Conservation (phyloP, 2,113 vertebrate species). For the Bucco capensis region DNA sequence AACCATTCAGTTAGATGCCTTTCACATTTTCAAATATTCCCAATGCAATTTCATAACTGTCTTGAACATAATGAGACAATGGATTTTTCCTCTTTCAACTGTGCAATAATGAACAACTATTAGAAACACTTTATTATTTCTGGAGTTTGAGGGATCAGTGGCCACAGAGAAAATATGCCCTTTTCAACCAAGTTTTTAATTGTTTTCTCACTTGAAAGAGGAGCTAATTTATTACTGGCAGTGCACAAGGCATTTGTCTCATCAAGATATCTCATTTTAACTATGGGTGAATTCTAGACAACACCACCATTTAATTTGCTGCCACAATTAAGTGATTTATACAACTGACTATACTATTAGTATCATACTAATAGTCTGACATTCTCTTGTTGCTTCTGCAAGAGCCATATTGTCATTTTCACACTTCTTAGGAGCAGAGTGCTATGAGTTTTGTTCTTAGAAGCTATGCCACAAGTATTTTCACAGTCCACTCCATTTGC, state of each 20-base stretch:
- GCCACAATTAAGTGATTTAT: slow-evolving; percentile 59
- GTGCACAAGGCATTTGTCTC: slow-evolving; percentile 39
- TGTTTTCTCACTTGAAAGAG: slow-evolving; percentile 62
- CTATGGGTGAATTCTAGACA: slow-evolving; percentile 25
- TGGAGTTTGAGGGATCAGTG: slow-evolving; percentile 51
- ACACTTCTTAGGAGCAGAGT: background rate
- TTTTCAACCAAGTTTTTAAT: slow-evolving; percentile 62
- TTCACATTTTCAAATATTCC: slow-evolving; percentile 45
- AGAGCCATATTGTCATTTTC: background rate
- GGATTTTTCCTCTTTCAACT: slow-evolving; percentile 51
- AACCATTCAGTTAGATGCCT: slow-evolving; percentile 28
- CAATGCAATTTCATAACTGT: slow-evolving; percentile 21
- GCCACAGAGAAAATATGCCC: slow-evolving; percentile 56
- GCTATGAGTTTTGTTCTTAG: background rate
- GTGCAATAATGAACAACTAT: slow-evolving; percentile 55
- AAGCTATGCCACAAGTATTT: background rate
- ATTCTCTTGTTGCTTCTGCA: background rate
- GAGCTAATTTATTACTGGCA: slow-evolving; percentile 52
- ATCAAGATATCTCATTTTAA: slow-evolving; percentile 44
- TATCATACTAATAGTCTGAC: background rate
- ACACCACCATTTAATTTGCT: slow-evolving; percentile 40
- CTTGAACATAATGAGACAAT: slow-evolving; percentile 44
- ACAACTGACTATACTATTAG: slow-evolving; percentile 8
- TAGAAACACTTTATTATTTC: slow-evolving; percentile 56
- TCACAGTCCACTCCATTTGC: background rate